Evolutionary conservation across 2,797 vertebrate genomes (phyloP), one percentile per base, ranked within the genome.

Genomic region (Botia kubotai): DNA sequence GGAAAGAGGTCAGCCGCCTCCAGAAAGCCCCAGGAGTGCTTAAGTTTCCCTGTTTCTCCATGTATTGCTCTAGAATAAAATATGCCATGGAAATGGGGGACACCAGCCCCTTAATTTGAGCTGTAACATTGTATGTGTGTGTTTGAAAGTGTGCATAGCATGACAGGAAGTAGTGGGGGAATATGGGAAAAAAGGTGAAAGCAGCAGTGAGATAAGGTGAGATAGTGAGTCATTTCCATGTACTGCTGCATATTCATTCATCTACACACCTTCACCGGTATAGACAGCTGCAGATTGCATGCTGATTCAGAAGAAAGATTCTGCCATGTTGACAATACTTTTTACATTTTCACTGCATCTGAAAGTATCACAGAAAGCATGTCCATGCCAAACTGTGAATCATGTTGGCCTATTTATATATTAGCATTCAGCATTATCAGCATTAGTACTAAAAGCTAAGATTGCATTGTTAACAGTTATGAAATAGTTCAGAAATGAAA

Each of bases 1-100:
- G n/a, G 57, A 58, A 62, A 21, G 62, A 66, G 16, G 66, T 48
- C 55, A n/a, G 5, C 1, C 10, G 66, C 65, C 52, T 69, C 5
- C 39, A 62, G 76, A 70, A 21, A 48, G 66, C 66, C 71, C 71
- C 53, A 69, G 23, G 53, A 60, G 21, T 46, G 26, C 69, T 58
- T 60, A 4, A 23, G 21, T 57, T 70, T 58, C 19, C 16, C 26
- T 55, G 21, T 29, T 36, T 69, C 50, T 8, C 17, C 17, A 0
- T 52, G 52, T 36, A 57, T 36, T 60, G 52, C 36, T 68, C 75
- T n/a, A 3, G 11, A 78, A 62, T 58, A 69, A 60, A 6, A 58
- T 70, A 48, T 36, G 19, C 55, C 21, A 33, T 77, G 33, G 36
- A 60, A 33, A 70, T 70, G 14, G 21, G 21, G 17, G 14, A 70